phyloP scores from a whole-genome alignment of 2,888 invertebrate genomes.

The Tolmerus cingulatus region DNA sequence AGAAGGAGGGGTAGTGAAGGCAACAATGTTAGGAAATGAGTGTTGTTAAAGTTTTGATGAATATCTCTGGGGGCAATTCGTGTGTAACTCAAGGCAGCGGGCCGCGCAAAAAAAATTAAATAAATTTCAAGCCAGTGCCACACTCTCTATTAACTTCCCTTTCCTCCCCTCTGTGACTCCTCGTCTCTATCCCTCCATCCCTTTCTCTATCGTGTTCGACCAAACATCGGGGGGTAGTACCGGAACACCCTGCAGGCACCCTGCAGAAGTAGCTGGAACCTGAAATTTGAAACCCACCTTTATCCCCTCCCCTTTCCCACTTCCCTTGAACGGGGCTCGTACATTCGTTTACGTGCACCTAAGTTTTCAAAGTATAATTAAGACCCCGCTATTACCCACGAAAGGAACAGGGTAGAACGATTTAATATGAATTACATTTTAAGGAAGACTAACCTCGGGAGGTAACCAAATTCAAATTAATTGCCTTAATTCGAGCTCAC shows the following conservation, averaged over 20 bases:
- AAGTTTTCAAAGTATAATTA: slow-evolving; percentile 9
- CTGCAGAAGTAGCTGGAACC: neutral
- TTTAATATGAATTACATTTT: slow-evolving; percentile 26
- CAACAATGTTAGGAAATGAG: neutral
- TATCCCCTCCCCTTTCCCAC: neutral
- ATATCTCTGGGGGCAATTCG: neutral
- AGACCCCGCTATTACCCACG: neutral
- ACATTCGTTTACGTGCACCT: neutral
- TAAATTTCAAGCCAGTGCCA: neutral
- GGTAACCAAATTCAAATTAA: slow-evolving; percentile 28
- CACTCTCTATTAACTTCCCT: neutral
- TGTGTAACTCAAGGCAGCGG: neutral
- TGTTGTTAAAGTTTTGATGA: neutral
- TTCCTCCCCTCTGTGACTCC: neutral
- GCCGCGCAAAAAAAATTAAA: neutral
- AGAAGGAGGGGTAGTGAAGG: neutral
- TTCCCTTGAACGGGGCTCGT: neutral
- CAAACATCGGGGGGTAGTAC: neutral
- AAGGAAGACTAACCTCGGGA: neutral
- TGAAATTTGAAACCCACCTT: neutral
- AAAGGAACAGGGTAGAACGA: neutral
- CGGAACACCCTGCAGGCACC: neutral
- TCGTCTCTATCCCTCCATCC: neutral
- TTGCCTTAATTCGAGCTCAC: slow-evolving; percentile 7
- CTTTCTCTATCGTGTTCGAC: neutral